Evolutionary conservation across 2,888 invertebrate species (phyloP).

Genomic region (Bombyx huttoni): DNA sequence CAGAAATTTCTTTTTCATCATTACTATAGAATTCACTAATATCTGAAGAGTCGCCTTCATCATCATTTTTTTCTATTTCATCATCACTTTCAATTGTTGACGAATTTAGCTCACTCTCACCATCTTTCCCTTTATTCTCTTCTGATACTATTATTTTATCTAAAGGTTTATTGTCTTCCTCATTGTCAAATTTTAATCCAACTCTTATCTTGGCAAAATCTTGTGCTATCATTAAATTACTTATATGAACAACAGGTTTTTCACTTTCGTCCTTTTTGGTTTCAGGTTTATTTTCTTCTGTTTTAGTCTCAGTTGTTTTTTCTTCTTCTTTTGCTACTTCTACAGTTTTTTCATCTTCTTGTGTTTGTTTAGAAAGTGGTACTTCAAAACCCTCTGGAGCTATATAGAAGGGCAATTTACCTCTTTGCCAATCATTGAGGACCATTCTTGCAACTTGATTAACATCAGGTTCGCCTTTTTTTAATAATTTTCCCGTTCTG

Average conservation of each 20-base stretch:
- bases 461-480: constrained; percentile 97
- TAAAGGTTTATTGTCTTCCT: constrained; percentile 75
- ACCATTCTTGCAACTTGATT: constrained; percentile 92
- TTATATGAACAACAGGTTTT: constrained; percentile 42
- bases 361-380: constrained; percentile 68
- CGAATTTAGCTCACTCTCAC: constrained; percentile 35
- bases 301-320: constrained; percentile 31
- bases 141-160: constrained; percentile 59
- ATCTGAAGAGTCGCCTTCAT: constrained; percentile 73
- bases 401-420: constrained; percentile 95
- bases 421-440: constrained; percentile 98
- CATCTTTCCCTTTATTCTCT: constrained; percentile 57
- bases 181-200: constrained; percentile 76
- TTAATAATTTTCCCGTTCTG: constrained; percentile 89
- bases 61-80: constrained; percentile 32
- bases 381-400: constrained; percentile 86
- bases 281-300: constrained; percentile 15
- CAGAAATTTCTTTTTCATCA: constrained; percentile 72
- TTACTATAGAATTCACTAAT: constrained; percentile 79
- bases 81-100: constrained; percentile 23
- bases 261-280: constrained; percentile 24
- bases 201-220: constrained; percentile 87
- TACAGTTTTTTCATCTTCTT: constrained; percentile 22
- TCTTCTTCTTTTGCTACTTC: constrained; percentile 20
- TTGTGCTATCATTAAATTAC: constrained; percentile 76